A percentile compares a stretch with the other conserved stretches of the same genome.
These are phyloP conservation scores for Latrodectus elegans DNA, from an alignment of 2,888 invertebrate genomes.

Conservation along the genomic window DNA sequence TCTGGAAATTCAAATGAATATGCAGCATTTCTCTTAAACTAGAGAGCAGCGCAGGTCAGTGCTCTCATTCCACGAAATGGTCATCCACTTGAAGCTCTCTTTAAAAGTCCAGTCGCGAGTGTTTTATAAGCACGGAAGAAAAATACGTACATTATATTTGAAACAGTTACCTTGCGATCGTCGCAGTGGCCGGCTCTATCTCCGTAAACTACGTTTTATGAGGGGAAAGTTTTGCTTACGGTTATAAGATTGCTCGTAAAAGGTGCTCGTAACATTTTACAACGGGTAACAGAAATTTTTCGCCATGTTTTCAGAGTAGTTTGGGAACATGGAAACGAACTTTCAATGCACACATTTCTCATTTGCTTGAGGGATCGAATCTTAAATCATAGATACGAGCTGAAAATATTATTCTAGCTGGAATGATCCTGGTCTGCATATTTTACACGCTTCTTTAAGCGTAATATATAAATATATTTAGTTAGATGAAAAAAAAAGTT, in stretches of 20 bases:
- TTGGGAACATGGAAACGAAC: constrained; percentile 40
- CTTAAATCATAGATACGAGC: constrained; percentile 16
- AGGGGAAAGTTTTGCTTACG: constrained; percentile 65
- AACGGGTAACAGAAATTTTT: constrained; percentile 59
- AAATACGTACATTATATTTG: constrained; percentile 57
- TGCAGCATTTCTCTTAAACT: too few species aligned
- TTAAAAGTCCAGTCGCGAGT: constrained; percentile 27
- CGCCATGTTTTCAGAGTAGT: constrained; percentile 43
- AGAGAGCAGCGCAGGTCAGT: too few species aligned
- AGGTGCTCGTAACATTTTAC: constrained; percentile 65
- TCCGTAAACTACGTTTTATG: constrained; percentile 63
- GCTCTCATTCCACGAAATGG: not conserved
- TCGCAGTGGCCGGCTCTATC: constrained; percentile 19
- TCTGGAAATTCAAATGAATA: too few species aligned
- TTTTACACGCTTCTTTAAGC: too few species aligned
- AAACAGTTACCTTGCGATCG: constrained; percentile 53
- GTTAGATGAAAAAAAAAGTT: too few species aligned
- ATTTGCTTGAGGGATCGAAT: not conserved
- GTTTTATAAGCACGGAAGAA: constrained; percentile 39
- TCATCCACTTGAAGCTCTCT: constrained; percentile 16
- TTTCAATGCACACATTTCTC: constrained; percentile 52
- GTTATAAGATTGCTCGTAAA: constrained; percentile 67
- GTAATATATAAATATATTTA: too few species aligned
- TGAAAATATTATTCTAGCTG: not conserved
- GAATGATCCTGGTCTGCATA: too few species aligned